Conservation (phyloP, 2,113 vertebrate genomes). For the Anhinga anhinga region DNA sequence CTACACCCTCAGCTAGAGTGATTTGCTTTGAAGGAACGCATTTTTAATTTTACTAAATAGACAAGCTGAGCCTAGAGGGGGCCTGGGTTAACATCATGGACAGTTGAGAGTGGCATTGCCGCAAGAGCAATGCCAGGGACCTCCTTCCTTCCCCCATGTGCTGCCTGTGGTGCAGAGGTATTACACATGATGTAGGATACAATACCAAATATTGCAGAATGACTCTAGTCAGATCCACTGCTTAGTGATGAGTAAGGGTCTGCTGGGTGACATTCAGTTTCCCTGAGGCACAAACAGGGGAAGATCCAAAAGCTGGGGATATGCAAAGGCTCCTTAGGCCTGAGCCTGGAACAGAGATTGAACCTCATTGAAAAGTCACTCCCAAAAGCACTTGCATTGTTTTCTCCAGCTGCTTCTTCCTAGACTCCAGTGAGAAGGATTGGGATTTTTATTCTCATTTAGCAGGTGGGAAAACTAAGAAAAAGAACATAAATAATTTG, state of each 20-base stretch:
- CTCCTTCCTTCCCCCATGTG: not conserved
- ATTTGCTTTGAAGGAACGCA: not conserved
- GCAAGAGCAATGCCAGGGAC: not conserved
- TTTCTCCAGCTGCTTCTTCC: not conserved
- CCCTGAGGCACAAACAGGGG: not conserved
- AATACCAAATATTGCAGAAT: not conserved
- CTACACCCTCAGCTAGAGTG: not conserved
- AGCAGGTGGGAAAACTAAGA: not conserved
- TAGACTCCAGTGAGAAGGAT: not conserved
- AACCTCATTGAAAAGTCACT: not conserved
- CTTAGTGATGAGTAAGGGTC: not conserved
- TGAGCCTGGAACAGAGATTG: not conserved
- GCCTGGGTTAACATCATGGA: not conserved
- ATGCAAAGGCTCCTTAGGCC: not conserved
- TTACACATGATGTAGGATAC: not conserved
- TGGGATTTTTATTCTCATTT: not conserved
- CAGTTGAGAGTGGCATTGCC: not conserved
- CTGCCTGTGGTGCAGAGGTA: not conserved
- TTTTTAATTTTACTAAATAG: not conserved
- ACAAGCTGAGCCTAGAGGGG: not conserved
- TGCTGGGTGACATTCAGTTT: not conserved
- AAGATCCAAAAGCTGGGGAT: not conserved
- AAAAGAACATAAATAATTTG: not conserved
- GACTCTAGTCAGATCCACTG: not conserved
- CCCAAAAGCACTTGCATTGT: not conserved